phyloP scores from a whole-genome alignment of 2,888 invertebrate genomes.

The Drosophila niveifrons region DNA sequence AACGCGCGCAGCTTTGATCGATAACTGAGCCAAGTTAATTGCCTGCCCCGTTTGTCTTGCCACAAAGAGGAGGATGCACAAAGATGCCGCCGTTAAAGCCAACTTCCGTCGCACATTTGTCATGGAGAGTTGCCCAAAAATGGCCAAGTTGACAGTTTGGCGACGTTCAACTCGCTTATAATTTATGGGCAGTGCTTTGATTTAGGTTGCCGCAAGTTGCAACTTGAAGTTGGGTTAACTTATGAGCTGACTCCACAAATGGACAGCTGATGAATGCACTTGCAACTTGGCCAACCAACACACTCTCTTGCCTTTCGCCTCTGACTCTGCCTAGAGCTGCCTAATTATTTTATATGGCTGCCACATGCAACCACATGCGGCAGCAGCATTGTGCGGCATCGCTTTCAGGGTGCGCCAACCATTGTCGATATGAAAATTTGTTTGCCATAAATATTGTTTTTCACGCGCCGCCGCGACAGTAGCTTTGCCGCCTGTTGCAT shows the following conservation, averaged over 20 bases:
- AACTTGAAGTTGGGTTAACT: slow-evolving; percentile 34
- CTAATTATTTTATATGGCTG: slow-evolving; percentile 76
- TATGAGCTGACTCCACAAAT: slow-evolving; percentile 41
- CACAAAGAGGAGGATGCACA: slow-evolving; percentile 4
- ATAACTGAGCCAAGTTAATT: slow-evolving; percentile 64
- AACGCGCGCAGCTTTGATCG: slow-evolving; percentile 41
- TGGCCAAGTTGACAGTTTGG: slow-evolving; percentile 50
- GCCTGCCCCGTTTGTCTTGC: slow-evolving; percentile 10
- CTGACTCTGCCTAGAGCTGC: slow-evolving; percentile 52
- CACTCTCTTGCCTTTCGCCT: slow-evolving; percentile 43
- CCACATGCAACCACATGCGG: slow-evolving; percentile 44
- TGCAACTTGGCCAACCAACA: slow-evolving; percentile 21
- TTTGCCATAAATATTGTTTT: slow-evolving; percentile 80
- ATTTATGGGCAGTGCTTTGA: slow-evolving; percentile 73
- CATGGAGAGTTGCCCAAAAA: slow-evolving; percentile 65
- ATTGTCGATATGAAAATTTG: slow-evolving; percentile 78
- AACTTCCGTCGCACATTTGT: slow-evolving; percentile 76
- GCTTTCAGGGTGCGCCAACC: slow-evolving; percentile 49
- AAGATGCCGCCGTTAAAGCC: slow-evolving; percentile 61
- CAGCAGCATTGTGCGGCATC: slow-evolving; percentile 31
- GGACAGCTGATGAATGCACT: slow-evolving; percentile 44
- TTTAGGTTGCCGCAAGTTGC: slow-evolving; percentile 64
- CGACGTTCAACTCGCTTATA: slow-evolving; percentile 62
- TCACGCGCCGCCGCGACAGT: slow-evolving; percentile 68
- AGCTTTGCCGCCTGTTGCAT: slow-evolving; percentile 11